Percentiles rank a stretch among this genome's conserved stretches.
These are phyloP conservation scores for Hyla sarda DNA, from an alignment of 2,113 vertebrate species.

Conservation along the genomic window DNA sequence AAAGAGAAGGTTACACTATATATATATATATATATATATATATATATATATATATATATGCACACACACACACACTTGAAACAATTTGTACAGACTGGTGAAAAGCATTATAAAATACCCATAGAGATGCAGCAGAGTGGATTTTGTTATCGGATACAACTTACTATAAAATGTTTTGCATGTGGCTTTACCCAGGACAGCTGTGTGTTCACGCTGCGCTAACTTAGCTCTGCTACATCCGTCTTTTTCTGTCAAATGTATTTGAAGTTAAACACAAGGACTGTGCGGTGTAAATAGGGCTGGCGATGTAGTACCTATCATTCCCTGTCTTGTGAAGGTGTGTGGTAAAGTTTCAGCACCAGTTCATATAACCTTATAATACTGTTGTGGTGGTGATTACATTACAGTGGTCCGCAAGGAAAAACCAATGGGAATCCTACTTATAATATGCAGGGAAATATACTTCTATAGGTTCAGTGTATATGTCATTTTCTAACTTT, in stretches of 20 bases:
- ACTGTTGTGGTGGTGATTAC: neutral
- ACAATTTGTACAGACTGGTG: too few species aligned
- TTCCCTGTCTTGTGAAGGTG: neutral
- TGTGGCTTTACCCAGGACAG: neutral
- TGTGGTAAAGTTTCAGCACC: neutral
- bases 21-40: too few species aligned
- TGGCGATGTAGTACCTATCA: neutral
- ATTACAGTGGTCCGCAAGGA: neutral
- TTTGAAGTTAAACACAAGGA: neutral
- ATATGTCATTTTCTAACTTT: neutral
- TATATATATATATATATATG: too few species aligned
- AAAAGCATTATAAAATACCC: too few species aligned
- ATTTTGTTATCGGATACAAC: neutral
- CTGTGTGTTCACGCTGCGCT: neutral
- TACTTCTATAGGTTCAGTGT: neutral
- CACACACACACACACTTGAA: too few species aligned
- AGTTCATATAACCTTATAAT: neutral
- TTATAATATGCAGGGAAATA: neutral
- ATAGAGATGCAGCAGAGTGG: neutral
- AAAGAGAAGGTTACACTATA: too few species aligned
- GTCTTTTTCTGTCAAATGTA: neutral
- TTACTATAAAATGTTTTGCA: neutral
- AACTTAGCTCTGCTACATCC: neutral
- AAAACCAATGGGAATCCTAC: neutral
- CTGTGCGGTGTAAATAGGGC: neutral